Percentiles rank a stretch among this genome's conserved stretches.
These are phyloP conservation scores for Eugnorisma glareosa DNA, from an alignment of 2,888 invertebrate genomes.

Conservation along the genomic window DNA sequence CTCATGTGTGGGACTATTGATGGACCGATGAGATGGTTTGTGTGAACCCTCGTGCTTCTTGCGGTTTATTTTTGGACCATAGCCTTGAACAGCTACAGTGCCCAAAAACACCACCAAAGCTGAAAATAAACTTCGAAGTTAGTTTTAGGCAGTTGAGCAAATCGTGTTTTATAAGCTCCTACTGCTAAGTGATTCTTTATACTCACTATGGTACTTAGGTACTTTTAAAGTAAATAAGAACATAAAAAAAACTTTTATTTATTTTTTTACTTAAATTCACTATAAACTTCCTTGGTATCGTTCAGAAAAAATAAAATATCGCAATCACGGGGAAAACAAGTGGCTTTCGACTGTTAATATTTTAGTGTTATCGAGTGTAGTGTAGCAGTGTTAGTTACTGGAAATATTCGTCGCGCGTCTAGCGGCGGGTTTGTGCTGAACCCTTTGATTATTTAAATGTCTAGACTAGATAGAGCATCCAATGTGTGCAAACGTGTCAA, in stretches of 20 bases:
- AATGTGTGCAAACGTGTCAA: too few species aligned
- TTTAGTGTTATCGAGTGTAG: too few species aligned
- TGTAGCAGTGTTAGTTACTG: too few species aligned
- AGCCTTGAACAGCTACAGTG: conserved; percentile 42
- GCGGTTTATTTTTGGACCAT: conserved; percentile 31
- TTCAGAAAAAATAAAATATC: not conserved
- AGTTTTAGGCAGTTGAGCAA: not conserved
- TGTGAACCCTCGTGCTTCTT: not conserved
- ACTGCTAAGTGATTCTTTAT: not conserved
- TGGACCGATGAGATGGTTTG: not conserved
- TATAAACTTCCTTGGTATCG: not conserved
- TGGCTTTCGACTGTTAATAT: too few species aligned
- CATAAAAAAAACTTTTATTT: not conserved
- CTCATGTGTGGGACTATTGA: not conserved
- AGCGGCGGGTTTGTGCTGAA: too few species aligned
- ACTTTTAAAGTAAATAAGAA: not conserved
- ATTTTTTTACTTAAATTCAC: not conserved
- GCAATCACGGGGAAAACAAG: not conserved
- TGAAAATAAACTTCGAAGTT: conserved; percentile 33
- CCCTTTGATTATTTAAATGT: too few species aligned
- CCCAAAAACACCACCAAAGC: conserved; percentile 35
- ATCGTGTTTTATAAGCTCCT: not conserved
- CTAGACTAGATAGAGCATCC: too few species aligned
- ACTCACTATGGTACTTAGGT: not conserved
- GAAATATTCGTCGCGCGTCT: too few species aligned